Evolutionary conservation across 35 echinoderm and acorn worm genomes (phyloP).

Genomic region (Ophioderma brevispina): DNA sequence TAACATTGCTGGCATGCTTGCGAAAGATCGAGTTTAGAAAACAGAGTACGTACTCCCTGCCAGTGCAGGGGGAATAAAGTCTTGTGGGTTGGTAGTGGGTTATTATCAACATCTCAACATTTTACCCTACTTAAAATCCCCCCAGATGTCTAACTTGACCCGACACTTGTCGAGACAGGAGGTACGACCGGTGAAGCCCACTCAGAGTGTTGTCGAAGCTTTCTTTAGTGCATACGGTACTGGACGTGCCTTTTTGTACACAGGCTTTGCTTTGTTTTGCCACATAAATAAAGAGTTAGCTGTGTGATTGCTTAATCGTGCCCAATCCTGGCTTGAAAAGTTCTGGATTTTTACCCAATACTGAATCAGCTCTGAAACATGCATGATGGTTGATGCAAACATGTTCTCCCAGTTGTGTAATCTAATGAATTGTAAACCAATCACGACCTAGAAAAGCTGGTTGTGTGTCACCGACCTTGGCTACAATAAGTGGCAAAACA

Average conservation of each 20-base stretch:
- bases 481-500: no score
- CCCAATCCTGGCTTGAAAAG: constrained; percentile 20
- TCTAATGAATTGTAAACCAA: neutral
- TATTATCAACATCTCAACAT: neutral
- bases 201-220: neutral
- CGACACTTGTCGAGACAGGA: neutral
- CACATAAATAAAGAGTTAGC: neutral
- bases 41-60: constrained; percentile 46
- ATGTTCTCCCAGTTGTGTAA: neutral
- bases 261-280: constrained; percentile 2
- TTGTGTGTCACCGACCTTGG: neutral
- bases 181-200: constrained; percentile 59
- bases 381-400: neutral
- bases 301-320: neutral
- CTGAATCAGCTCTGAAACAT: neutral
- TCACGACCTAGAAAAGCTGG: neutral
- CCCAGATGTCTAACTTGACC: neutral
- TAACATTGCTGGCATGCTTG: constrained; percentile 53
- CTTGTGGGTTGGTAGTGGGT: constrained; percentile 2
- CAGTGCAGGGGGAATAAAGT: constrained; percentile 22
- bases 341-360: neutral
- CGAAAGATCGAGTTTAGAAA: constrained; percentile 42
- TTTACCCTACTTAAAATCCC: neutral
- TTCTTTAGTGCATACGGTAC: constrained; percentile 48
- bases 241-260: constrained; percentile 23